Evolutionary conservation across 2,113 vertebrate species (phyloP), one percentile per base, ranked within the genome.

Genomic region (Callipepla californica): DNA sequence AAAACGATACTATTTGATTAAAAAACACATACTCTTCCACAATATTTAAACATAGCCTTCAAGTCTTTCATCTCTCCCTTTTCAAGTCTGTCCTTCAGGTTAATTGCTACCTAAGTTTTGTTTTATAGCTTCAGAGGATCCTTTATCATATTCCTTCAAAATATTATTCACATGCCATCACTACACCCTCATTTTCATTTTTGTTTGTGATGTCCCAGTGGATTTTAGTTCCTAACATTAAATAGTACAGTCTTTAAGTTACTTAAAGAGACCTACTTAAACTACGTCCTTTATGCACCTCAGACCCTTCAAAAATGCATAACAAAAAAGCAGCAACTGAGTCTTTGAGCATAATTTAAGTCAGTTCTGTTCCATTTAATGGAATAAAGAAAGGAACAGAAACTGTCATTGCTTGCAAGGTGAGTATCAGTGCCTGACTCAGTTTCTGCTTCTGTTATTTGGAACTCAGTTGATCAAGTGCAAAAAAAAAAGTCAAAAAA

Each of bases 401-500:
- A 70, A 11, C 15, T 74, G 9, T 18, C 26, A 23, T 83, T 91
- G 70, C 87, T 86, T 94, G 86, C 51, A 63, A 68, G 73, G 36
- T 67, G 55, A 90, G 83, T 72, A 93, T 53, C 66, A 92, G 62
- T 59, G 81, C 80, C 68, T 63, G 89, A 80, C 83, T 87, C 86
- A 92, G 92, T 18, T 95, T 80, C 63, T 65, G 25, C 50, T 83
- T 89, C 18, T 58, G n/a, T 69, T 94, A 78, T 55, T 87, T 80
- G 65, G 45, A 86, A 89, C 85, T 85, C 92, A 96, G 66, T 42
- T 96, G 90, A 93, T 90, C 87, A 84, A 85, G 91, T 8, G 3
- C 47, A 75, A 47, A 47, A 65, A 93, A 57, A 78, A 22, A 50
- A 53, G 88, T 65, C 62, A 30, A 96, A 42, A 95, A 90, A 85